Evolutionary conservation across 2,888 invertebrate species (phyloP), one percentile per base, ranked within the genome.

Genomic region (Pandemis corylana): DNA sequence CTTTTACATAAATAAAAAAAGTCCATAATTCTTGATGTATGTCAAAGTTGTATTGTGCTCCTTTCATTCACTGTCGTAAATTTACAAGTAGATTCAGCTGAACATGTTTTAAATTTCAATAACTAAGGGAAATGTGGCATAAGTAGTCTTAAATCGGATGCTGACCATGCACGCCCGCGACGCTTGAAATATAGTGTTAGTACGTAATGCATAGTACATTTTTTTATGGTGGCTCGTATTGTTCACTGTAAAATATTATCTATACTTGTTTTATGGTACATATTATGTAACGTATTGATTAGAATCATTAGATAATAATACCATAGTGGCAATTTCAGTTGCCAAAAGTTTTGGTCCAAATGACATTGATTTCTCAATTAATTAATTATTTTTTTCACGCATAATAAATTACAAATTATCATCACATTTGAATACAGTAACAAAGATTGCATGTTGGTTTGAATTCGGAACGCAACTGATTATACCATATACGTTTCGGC

Each of bases 11-110:
- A 28, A 28, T 56, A 9, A 28, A 59, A 59, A 59, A 59, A 7
- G 5, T 51, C 59, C 5, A 59, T 5, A 59, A 59, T 28, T 59
- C 10, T 59, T 59, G 3, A 2, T 28, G 28, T 59, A 12, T 28
- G 59, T 59, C 59, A 59, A 59, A n/a, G 46, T 59, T 12, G 59
- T 59, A 28, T 59, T 59, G n/a, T 51, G 51, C 51, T 51, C 12
- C 20, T 6, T n/a, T 59, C 59, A 59, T 59, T 28, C 59, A 59
- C 7, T 59, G n/a, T 28, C 28, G 20, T 28, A 59, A 59, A 59
- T 59, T 59, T n/a, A 59, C 5, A 59, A 36, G 59, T 59, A 20
- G 28, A 59, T 59, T 59, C 59, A 59, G 28, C 10, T 7, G 28
- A 59, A 59, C 59, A 59, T 28, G 28, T 5, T 2, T 59, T 12